phyloP scores from a whole-genome alignment of 2,797 vertebrate genomes.

The Bovichtus diacanthus region DNA sequence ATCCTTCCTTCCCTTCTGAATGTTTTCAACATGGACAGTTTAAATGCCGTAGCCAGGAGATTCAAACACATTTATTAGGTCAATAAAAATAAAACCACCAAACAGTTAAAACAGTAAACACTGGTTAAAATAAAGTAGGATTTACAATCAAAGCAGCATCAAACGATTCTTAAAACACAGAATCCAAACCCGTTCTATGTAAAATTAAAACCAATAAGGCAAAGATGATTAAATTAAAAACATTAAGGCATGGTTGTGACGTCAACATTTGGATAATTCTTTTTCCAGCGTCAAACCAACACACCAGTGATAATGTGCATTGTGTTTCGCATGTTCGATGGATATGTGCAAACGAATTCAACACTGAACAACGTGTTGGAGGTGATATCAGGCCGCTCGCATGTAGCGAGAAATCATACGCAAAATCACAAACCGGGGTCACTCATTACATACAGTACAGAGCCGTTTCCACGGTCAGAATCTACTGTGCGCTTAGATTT shows the following conservation, averaged over 20 bases:
- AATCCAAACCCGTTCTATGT: neutral
- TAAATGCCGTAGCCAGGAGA: neutral
- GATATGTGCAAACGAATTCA: conserved; percentile 67
- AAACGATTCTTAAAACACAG: conserved; percentile 25
- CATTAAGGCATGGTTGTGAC: conserved; percentile 69
- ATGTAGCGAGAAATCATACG: conserved; percentile 9
- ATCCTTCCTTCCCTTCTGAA: neutral
- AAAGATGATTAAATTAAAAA: conserved; percentile 18
- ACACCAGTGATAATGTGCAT: conserved; percentile 30
- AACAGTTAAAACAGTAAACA: conserved; percentile 37
- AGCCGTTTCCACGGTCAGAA: neutral
- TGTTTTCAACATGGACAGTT: neutral
- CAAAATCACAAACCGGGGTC: conserved; percentile 10
- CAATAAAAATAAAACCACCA: conserved; percentile 47
- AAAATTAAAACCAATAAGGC: conserved; percentile 57
- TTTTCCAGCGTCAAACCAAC: conserved; percentile 26
- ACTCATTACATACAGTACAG: neutral
- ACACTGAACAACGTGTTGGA: conserved; percentile 35
- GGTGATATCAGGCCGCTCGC: conserved; percentile 29
- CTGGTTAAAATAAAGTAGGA: conserved; percentile 31
- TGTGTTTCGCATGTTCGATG: conserved; percentile 21
- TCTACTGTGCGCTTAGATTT: neutral
- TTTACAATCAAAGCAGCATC: conserved; percentile 59
- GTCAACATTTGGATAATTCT: conserved; percentile 52
- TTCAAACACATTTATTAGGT: conserved; percentile 67